A percentile compares a stretch with the other conserved stretches of the same genome.
These are phyloP conservation scores for Arctia plantaginis DNA, from an alignment of 2,888 invertebrate species.

Conservation along the genomic window DNA sequence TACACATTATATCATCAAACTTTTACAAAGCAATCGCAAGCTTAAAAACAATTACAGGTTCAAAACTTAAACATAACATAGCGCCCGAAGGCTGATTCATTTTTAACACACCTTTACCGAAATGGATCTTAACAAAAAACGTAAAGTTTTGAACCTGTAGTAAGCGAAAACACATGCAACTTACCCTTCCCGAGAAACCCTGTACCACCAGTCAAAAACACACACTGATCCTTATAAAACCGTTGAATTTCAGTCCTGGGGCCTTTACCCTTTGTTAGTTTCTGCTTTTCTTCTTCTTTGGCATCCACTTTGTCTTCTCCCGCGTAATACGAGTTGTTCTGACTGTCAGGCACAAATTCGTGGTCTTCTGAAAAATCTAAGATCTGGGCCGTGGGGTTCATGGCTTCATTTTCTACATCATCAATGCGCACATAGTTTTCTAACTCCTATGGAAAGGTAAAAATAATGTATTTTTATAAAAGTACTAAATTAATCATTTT, in stretches of 20 bases:
- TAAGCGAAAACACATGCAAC: slow-evolving; percentile 41
- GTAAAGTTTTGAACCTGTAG: slow-evolving; percentile 1
- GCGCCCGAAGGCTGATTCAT: too few species aligned
- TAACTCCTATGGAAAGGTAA: slow-evolving; percentile 64
- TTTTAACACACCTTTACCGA: neutral
- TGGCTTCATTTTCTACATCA: slow-evolving; percentile 74
- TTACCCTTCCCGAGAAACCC: slow-evolving; percentile 84
- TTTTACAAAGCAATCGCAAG: slow-evolving; percentile 3
- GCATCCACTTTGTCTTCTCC: slow-evolving; percentile 80
- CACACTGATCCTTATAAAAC: slow-evolving; percentile 79
- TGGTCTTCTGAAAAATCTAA: slow-evolving; percentile 85
- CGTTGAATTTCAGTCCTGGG: slow-evolving; percentile 71
- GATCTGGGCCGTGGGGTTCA: slow-evolving; percentile 77
- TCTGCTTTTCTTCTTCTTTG: slow-evolving; percentile 78
- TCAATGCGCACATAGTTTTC: slow-evolving; percentile 73
- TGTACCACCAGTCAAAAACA: slow-evolving; percentile 82
- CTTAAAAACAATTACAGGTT: neutral
- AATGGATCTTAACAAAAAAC: too few species aligned
- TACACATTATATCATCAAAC: neutral
- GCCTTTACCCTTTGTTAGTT: slow-evolving; percentile 80
- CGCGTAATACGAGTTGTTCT: slow-evolving; percentile 78
- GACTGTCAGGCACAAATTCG: slow-evolving; percentile 82
- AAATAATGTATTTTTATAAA: neutral
- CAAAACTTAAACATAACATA: neutral
- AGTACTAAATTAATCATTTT: neutral